Conservation (phyloP, 2,888 invertebrate genomes). For the Pheosia tremula region DNA sequence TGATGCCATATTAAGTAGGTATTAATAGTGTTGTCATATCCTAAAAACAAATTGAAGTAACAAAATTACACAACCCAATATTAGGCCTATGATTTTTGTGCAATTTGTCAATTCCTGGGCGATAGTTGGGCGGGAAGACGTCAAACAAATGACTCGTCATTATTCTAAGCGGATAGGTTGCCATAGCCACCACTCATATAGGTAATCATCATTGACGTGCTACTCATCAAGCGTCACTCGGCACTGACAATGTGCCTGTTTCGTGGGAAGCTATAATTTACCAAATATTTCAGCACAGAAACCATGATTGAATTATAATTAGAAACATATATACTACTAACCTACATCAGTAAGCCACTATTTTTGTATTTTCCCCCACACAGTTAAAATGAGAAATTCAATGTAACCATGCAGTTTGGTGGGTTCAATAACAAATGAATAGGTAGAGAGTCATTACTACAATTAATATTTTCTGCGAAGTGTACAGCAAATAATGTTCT, state of each 20-base stretch:
- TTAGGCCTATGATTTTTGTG: conserved; percentile 15
- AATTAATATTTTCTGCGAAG: too few relatives aligned
- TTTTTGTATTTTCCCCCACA: background rate
- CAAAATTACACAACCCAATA: conserved; percentile 13
- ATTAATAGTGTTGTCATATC: background rate
- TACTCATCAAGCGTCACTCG: conserved; percentile 53
- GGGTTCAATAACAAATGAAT: too few relatives aligned
- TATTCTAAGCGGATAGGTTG: conserved; percentile 60
- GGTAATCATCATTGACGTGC: conserved; percentile 65
- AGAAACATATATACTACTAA: background rate
- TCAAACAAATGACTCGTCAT: conserved; percentile 62
- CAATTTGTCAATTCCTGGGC: conserved; percentile 33
- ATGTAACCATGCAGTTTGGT: background rate
- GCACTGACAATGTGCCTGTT: conserved; percentile 51
- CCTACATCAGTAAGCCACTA: background rate
- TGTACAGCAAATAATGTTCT: too few relatives aligned
- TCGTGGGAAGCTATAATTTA: conserved; percentile 54
- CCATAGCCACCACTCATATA: conserved; percentile 34
- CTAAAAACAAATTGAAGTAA: background rate
- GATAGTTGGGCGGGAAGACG: conserved; percentile 24
- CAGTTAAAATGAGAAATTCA: background rate
- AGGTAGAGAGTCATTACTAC: too few relatives aligned
- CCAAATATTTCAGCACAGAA: conserved; percentile 11
- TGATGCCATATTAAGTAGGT: background rate
- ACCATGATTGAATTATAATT: conserved; percentile 8